Conservation (phyloP, 1,140 invertebrate species). For the Hyles vespertilio region DNA sequence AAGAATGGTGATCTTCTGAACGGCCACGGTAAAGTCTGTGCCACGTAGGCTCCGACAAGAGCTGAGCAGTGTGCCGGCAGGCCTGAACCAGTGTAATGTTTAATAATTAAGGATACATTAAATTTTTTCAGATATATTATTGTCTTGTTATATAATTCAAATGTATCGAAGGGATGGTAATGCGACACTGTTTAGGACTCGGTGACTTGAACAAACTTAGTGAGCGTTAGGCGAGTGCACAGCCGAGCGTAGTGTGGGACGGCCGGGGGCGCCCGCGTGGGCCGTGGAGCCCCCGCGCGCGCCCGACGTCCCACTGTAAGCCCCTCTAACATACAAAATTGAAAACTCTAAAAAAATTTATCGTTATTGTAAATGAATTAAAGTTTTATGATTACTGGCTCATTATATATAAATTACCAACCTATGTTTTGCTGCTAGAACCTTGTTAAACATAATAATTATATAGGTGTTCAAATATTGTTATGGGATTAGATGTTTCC, state of each 20-base stretch:
- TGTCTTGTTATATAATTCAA: constrained; percentile 74
- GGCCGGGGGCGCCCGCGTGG: no score
- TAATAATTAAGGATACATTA: constrained; percentile 71
- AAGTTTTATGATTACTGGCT: constrained; percentile 69
- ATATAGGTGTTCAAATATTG: constrained; percentile 74
- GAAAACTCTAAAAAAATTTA: constrained; percentile 56
- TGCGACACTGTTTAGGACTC: constrained; percentile 55
- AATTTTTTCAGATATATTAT: constrained; percentile 75
- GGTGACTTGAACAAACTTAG: constrained; percentile 60
- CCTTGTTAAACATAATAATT: constrained; percentile 69
- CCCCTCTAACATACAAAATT: constrained; percentile 37
- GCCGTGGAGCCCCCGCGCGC: no score
- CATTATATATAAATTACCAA: constrained; percentile 64
- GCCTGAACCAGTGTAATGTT: constrained; percentile 72
- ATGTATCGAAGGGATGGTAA: constrained; percentile 61
- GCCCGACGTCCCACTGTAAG: constrained; percentile 4
- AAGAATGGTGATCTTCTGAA: constrained; percentile 51
- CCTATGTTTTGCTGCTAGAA: constrained; percentile 67
- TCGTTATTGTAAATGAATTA: constrained; percentile 70
- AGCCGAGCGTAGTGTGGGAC: no score
- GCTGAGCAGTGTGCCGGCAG: constrained; percentile 45
- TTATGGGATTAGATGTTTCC: constrained; percentile 72
- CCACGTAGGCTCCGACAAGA: constrained; percentile 40
- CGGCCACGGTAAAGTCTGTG: constrained; percentile 40
- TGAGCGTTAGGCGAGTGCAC: constrained; percentile 64